These are phyloP conservation scores for Trialeurodes vaporariorum DNA, from an alignment of 1,140 invertebrate species.

Conservation along the genomic window DNA sequence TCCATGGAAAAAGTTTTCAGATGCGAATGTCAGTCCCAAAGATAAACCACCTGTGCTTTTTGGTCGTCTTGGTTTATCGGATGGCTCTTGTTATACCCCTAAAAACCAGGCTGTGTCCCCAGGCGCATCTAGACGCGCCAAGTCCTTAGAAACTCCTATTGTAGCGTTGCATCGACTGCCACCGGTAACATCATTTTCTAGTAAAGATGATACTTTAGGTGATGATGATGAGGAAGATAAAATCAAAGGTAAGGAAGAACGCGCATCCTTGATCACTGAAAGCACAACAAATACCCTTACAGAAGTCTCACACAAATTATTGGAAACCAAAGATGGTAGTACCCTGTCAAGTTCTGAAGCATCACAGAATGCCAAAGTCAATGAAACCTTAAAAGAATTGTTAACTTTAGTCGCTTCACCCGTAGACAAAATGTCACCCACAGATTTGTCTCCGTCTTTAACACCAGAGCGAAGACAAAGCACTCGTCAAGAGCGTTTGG, in stretches of 20 bases:
- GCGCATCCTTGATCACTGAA: conserved; percentile 8
- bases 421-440: conserved; percentile 3
- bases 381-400: conserved; percentile 5
- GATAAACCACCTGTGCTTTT: conserved; percentile 65
- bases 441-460: conserved; percentile 3
- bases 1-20: conserved; percentile 39
- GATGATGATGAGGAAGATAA: conserved; percentile 27
- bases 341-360: no score
- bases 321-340: conserved; percentile 3
- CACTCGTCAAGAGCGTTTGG: conserved; percentile 27
- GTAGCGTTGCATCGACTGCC: conserved; percentile 63
- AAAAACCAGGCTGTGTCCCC: conserved; percentile 60
- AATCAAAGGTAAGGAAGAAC: conserved; percentile 16
- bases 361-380: conserved; percentile 2
- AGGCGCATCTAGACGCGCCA: conserved; percentile 56
- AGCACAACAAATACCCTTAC: conserved; percentile 3
- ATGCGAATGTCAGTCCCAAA: conserved; percentile 19
- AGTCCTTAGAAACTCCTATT: conserved; percentile 69
- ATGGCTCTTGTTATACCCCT: conserved; percentile 62
- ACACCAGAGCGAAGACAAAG: conserved; percentile 27
- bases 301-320: conserved; percentile 5
- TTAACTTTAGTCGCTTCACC: conserved; percentile 8
- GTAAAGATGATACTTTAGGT: conserved; percentile 68
- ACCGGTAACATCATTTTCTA: conserved; percentile 72
- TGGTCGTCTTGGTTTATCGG: conserved; percentile 64